Evolutionary conservation across 2,113 vertebrate genomes (phyloP), one percentile per base, ranked within the genome.

Genomic region (Lepus americanus): DNA sequence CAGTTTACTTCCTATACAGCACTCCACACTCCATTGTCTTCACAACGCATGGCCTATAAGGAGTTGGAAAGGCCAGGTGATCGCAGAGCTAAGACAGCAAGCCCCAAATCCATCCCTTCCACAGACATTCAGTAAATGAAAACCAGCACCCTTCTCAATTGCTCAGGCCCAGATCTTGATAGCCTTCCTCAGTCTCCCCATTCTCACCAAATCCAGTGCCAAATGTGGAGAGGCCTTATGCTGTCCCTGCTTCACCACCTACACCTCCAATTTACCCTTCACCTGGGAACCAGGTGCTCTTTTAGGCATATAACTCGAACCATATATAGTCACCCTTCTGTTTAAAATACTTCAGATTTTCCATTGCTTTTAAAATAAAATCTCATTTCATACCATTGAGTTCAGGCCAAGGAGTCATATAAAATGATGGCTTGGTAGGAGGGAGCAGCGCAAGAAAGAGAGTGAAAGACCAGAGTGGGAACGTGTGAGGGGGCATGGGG

Each of bases 281-380:
- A 49, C n/a, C 17, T 1, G n/a, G 20, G 36, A 82, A 9, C 51
- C 74, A 66, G 31, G 31, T 23, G 8, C 17, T 49, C 25, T 94
- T 91, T 61, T 16, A 81, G 63, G 39, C 91, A 91, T 66, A 36
- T 39, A 79, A 80, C 61, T 27, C 36, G 70, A 27, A 31, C 53
- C 53, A 55, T 7, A 82, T 51, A 8, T 4, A 1, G 6, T 61
- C 67, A 51, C 23, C 39, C 10, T 33, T 81, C 63, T 22, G n/a
- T 59, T 64, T 87, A 59, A 90, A 73, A 39, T 51, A 25, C 66
- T 93, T 91, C 55, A 74, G 59, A 17, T 6, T 84, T 53, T 53
- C 69, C 63, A 25, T 53, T 81, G 29, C 49, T 78, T 39, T 94
- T n/a, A 55, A 90, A 90, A 90, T 73, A 27, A 86, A 94, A 64